These are phyloP conservation scores for Strigops habroptila DNA, from an alignment of 2,113 vertebrate genomes.

Conservation along the genomic window DNA sequence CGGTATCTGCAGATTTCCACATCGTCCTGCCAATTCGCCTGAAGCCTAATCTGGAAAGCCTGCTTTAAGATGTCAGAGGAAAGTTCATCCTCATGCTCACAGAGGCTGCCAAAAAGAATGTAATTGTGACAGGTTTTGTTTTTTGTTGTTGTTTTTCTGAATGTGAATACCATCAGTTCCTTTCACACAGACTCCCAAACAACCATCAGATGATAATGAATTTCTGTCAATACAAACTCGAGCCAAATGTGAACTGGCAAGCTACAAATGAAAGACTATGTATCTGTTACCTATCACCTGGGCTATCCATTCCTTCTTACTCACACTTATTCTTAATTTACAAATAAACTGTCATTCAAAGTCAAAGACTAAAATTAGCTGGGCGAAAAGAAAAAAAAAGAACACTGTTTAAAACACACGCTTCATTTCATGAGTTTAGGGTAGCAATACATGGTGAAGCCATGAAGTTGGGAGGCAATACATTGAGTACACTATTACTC, in stretches of 20 bases:
- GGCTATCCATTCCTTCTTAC: constrained; percentile 26
- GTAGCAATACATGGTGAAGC: neutral
- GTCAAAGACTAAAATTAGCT: constrained; percentile 19
- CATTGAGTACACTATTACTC: neutral
- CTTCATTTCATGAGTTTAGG: neutral
- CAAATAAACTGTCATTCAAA: constrained; percentile 57
- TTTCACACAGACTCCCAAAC: constrained; percentile 62
- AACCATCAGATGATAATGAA: constrained; percentile 66
- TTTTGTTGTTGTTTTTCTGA: constrained; percentile 63
- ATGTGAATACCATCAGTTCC: constrained; percentile 57
- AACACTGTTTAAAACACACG: constrained; percentile 27
- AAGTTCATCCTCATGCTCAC: constrained; percentile 42
- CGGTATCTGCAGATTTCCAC: neutral
- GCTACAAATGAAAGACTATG: constrained; percentile 43
- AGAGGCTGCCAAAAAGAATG: constrained; percentile 52
- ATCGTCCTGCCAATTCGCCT: constrained; percentile 2
- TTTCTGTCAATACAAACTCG: constrained; percentile 55
- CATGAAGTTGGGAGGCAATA: neutral
- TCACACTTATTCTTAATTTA: constrained; percentile 59
- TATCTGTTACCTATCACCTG: constrained; percentile 64
- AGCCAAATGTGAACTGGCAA: constrained; percentile 65
- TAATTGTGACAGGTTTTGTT: constrained; percentile 58
- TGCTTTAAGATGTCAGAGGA: constrained; percentile 55
- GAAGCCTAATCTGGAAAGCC: constrained; percentile 54
- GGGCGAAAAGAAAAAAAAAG: neutral